Conservation (phyloP, 2,113 vertebrate genomes). For the Eubucco bourcierii region DNA sequence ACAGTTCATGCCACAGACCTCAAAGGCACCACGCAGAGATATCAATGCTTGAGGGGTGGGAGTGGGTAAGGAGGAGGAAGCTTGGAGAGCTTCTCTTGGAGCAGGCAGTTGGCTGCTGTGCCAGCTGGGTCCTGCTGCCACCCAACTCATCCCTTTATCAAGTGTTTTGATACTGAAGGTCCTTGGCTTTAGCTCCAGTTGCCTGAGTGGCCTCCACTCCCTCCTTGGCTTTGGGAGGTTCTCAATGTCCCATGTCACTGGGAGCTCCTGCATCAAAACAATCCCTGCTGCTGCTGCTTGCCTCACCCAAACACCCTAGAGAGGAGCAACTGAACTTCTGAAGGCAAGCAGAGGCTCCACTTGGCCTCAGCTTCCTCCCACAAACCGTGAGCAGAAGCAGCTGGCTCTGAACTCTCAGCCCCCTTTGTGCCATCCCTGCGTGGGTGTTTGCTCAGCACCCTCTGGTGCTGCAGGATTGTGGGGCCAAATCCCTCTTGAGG, state of each 20-base stretch:
- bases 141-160: accelerated
- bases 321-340: not conserved
- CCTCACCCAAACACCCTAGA: not conserved
- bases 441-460: not conserved
- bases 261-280: not conserved
- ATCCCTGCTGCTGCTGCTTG: no score
- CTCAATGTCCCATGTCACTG: accelerated
- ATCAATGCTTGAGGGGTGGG: not conserved
- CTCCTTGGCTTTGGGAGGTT: no score
- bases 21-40: accelerated
- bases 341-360: not conserved
- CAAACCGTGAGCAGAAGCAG: no score
- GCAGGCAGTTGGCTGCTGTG: not conserved
- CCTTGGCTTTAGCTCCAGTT: not conserved
- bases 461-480: not conserved
- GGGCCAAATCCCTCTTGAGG: no score
- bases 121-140: no score
- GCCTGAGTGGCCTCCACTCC: accelerated
- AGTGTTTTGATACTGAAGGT: not conserved
- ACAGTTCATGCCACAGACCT: not conserved
- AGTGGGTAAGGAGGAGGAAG: no score
- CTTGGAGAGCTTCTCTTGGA: not conserved
- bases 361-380: not conserved
- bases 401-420: not conserved
- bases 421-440: no score